Percentiles rank a stretch among this genome's conserved stretches.
phyloP scores from a whole-genome alignment of 1,140 invertebrate genomes.

The Apis mellifera region DNA sequence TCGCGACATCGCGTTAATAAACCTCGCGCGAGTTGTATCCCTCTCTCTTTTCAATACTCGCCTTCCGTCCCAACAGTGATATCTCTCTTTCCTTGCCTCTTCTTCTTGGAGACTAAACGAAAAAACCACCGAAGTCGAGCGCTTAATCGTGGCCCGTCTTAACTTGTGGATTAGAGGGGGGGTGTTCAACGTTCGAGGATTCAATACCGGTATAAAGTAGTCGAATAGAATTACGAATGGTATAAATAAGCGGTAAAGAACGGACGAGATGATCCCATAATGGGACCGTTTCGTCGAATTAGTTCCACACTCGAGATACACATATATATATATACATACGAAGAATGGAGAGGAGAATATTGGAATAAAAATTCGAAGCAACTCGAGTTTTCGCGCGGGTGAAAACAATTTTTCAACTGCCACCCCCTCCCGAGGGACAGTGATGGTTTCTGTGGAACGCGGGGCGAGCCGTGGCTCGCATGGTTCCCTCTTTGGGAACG shows the following conservation, averaged over 20 bases:
- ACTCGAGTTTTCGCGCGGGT: neutral
- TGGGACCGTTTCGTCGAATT: neutral
- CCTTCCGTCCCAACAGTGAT: neutral
- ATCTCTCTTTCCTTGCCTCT: neutral
- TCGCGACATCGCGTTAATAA: constrained; percentile 68
- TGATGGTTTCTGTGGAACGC: neutral
- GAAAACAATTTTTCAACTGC: constrained; percentile 3
- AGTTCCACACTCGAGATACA: neutral
- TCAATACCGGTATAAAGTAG: neutral
- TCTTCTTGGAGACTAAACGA: no score
- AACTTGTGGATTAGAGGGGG: constrained; percentile 43
- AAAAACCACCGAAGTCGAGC: neutral
- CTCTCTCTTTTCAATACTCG: constrained; percentile 8
- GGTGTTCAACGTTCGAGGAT: neutral
- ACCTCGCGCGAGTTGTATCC: constrained; percentile 31
- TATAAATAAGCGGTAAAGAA: no score
- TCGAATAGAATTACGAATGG: neutral
- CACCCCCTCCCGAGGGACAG: no score
- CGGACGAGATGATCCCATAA: no score
- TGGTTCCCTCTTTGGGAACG: constrained; percentile 50
- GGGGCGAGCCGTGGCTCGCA: neutral
- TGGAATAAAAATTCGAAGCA: neutral
- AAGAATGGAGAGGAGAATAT: neutral
- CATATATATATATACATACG: no score
- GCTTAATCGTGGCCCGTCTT: constrained; percentile 39